Percentiles rank a stretch among this genome's conserved stretches.
Evolutionary conservation across 2,888 invertebrate genomes (phyloP).

Genomic region (Pristionchus maxplancki): DNA sequence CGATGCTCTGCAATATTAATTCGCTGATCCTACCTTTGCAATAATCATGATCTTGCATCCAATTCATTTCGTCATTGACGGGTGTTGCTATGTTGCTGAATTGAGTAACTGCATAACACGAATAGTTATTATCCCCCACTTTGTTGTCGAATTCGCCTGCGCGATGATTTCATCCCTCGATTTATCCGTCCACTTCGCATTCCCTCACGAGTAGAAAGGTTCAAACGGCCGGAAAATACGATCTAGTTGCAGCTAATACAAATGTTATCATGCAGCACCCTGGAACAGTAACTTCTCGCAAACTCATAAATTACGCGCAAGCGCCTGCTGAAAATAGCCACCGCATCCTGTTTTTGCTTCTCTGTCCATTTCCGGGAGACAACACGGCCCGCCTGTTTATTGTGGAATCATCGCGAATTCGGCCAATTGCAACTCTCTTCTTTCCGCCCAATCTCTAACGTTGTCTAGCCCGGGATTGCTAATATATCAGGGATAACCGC

Average conservation of each 20-base stretch:
- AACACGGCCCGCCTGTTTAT: neutral
- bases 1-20: too few species aligned
- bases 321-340: neutral
- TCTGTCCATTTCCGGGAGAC: neutral
- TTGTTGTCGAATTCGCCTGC: neutral
- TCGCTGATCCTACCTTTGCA: too few species aligned
- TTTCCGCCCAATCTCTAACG: neutral
- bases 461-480: neutral
- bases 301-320: neutral
- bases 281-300: neutral
- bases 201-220: neutral
- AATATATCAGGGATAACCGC: neutral
- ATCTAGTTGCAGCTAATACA: too few species aligned
- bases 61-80: neutral
- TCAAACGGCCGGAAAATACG: neutral
- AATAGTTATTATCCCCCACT: neutral
- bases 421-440: conserved; percentile 17
- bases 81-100: neutral
- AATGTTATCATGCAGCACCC: neutral
- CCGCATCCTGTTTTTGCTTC: neutral
- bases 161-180: neutral
- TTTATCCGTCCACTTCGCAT: neutral
- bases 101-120: too few species aligned
- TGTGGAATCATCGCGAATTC: neutral
- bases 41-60: too few species aligned